Base-by-base conservation (phyloP, 2,113 vertebrate species). In the Epinephelus moara region DNA sequence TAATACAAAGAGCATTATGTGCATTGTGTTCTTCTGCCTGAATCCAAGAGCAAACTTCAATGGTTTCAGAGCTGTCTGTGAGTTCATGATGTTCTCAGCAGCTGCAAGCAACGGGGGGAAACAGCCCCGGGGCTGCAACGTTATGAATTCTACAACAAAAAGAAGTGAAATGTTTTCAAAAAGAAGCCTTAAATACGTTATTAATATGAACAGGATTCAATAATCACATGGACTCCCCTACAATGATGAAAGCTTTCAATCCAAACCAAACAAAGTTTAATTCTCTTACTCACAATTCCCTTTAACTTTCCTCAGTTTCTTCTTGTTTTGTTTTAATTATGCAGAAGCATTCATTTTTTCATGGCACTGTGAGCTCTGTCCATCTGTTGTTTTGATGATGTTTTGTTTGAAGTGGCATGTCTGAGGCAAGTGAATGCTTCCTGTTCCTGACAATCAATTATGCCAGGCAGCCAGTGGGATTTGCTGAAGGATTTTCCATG, bases 371-470 rank as follows among this genome's bases (percentile, higher is more conserved):
- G 68, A 56, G 61, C 0, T 1, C 47, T 33, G 49, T 21, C 60
- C 60, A 72, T 75, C 61, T 75, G 64, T 57, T 81, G 74, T 77
- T 85, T 71, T 56, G 27, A 21, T 50, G 67, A 42, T 75, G 64
- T 83, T 78, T 56, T 57, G 52, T 75, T 72, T 80, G 59, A 85
- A 86, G 49, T 75, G 74, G n/a, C 11, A 49, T 75, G 49, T 82
- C 59, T 30, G 18, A 52, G 50, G 53, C 3, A 45, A 61, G 81
- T 33, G 72, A 62, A 59, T 19, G 50, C 55, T 40, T 80, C 49
- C 25, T 53, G 42, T 69, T 55, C 30, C 53, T 47, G n/a, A 11
- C 15, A 6, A 68, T 84, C 55, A 81, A 66, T 77, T 69, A 70
- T 21, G 23, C 30, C 69, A 68, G 69, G 62, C 72, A 64, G 40